phyloP scores from a whole-genome alignment of 1,140 invertebrate genomes.

The Rhizoglyphus robini region DNA sequence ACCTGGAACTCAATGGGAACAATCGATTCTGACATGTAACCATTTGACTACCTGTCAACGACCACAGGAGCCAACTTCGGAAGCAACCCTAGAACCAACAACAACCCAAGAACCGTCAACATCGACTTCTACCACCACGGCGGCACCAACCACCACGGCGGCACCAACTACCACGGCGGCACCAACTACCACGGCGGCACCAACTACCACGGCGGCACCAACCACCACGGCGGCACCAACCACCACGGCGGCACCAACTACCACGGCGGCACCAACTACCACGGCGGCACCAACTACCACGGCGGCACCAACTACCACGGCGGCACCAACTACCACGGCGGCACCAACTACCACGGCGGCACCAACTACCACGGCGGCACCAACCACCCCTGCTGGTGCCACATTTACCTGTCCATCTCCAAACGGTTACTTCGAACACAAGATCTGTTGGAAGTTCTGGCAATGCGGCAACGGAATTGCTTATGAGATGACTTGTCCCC shows the following conservation, averaged over 20 bases:
- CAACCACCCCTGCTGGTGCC: background rate
- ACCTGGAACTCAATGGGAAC: slow-evolving; percentile 7
- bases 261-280: background rate
- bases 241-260: background rate
- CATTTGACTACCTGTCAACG: background rate
- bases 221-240: background rate
- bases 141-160: no score
- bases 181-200: background rate
- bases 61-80: background rate
- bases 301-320: background rate
- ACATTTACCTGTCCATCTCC: slow-evolving; percentile 3
- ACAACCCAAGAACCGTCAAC: background rate
- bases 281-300: no score
- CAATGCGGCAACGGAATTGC: slow-evolving; percentile 20
- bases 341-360: background rate
- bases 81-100: background rate
- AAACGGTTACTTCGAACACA: slow-evolving; percentile 1
- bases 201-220: background rate
- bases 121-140: background rate
- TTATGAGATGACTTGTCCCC: slow-evolving; percentile 22
- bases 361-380: background rate
- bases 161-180: no score
- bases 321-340: background rate
- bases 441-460: slow-evolving; percentile 13
- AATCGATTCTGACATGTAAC: background rate